Evolutionary conservation across 2,113 vertebrate species (phyloP), one percentile per base, ranked within the genome.

Genomic region (Istiophorus platypterus): DNA sequence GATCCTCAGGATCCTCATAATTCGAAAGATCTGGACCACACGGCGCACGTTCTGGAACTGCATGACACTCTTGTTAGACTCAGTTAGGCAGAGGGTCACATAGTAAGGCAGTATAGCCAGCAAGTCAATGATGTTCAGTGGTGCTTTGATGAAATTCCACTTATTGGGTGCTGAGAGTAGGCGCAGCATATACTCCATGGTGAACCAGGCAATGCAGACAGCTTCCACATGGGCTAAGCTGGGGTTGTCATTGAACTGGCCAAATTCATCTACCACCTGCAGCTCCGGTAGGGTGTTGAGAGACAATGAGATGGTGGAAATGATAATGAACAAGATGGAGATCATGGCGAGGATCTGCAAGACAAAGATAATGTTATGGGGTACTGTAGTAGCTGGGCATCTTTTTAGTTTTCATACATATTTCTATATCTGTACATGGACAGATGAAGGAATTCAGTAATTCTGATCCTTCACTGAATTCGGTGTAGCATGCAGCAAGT

Each of bases 121-220:
- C 73, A 99, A 88, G 89, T 99, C 98, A 78, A 99, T 99, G 85
- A 99, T 97, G 66, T 99, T 99, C 69, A 99, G 92, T 0, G 98
- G 98, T 10, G 97, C 98, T 95, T 99, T 99, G 91, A 99, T 97
- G 91, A 99, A 99, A 82, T 98, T 95, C 98, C 98, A 99, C 85
- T 99, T 99, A 78, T 97, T 97, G 61, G 98, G 98, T 7, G 98
- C 97, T 39, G 98, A 99, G 26, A 99, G 94, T 85, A 99, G 97
- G 29, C 98, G 96, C 72, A 99, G 92, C 22, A 99, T 88, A 72
- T 99, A 99, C 89, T 99, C 98, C 98, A 99, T 99, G 81, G 98
- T 99, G 90, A 99, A 99, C 98, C 98, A 99, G 52, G 98, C 97
- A 45, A 99, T 99, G 81, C 98, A 99, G 80, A 99, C 93, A 11